Evolutionary conservation across 2,113 vertebrate genomes (phyloP).

Genomic region (Colaptes auratus): DNA sequence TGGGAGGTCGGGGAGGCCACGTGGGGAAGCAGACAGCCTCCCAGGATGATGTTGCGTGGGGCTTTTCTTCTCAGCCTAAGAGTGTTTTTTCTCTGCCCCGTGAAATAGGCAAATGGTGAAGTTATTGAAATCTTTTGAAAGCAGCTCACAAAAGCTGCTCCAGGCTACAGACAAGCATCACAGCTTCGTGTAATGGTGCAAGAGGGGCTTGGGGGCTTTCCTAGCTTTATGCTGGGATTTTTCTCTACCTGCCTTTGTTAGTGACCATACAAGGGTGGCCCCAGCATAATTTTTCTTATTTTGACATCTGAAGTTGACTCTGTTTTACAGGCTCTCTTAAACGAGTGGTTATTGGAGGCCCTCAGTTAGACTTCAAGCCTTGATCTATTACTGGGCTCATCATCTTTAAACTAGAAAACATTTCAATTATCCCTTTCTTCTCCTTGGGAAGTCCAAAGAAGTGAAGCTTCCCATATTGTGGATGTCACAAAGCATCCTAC

Average conservation of each 20-base stretch:
- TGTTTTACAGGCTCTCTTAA: background rate
- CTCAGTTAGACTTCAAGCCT: background rate
- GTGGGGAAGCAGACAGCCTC: background rate
- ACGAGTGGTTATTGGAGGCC: background rate
- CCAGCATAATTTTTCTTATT: background rate
- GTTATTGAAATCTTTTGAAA: constrained; percentile 24
- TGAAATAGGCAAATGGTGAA: background rate
- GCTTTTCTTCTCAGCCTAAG: background rate
- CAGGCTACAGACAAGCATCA: background rate
- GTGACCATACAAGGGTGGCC: background rate
- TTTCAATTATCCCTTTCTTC: constrained; percentile 47
- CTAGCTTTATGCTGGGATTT: background rate
- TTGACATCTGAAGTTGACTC: background rate
- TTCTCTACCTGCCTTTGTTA: background rate
- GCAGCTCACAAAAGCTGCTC: background rate
- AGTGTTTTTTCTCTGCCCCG: background rate
- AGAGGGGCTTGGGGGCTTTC: background rate
- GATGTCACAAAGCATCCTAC: constrained; percentile 55
- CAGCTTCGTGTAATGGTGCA: background rate
- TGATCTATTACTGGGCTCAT: background rate
- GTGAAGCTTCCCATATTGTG: constrained; percentile 61
- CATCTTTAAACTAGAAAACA: constrained; percentile 12
- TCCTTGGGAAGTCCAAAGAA: constrained; percentile 60
- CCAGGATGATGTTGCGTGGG: background rate
- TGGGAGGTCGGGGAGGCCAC: background rate